Evolutionary conservation across 2,797 vertebrate species (phyloP), one percentile per base, ranked within the genome.

Genomic region (Clarias pachynema): DNA sequence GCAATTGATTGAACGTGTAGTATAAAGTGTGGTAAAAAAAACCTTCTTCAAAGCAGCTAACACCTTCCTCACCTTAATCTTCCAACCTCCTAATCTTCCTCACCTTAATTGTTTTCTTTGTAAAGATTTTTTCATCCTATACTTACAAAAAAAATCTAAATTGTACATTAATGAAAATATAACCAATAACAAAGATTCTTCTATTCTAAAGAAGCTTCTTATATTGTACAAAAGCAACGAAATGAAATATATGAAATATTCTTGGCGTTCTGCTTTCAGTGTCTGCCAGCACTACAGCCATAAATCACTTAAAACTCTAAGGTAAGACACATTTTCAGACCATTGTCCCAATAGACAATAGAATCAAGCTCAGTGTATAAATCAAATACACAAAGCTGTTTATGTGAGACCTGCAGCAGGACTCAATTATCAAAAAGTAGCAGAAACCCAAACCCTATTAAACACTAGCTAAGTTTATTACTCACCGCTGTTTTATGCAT

Each of bases 221-320:
- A 66, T 66, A 29, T 31, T 66, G 26, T 31, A 66, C 29, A 5
- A 34, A 68, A 20, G 31, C 65, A 6, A 34, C 34, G 66, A 34
- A 34, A 68, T 34, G 26, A 66, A 34, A 68, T 31, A 68, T 18
- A 68, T 20, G 6, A 68, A 68, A 34, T 68, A 68, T 20, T 68
- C 70, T 24, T 40, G 10, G 24, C n/a, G 20, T 79, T 69, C 79
- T 70, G 53, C 31, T 22, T 44, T 57, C 34, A 60, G 74, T 79
- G 37, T 75, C 24, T 83, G 66, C 40, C 82, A 83, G 65, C 18
- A 70, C 65, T 31, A 66, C 16, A 8, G 14, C 40, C 60, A 70
- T 86, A 73, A 77, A 69, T 74, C 69, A 56, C 73, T 62, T n/a
- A 72, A 81, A 22, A 81, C 14, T 56, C 66, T 81, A 72, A 24